Evolutionary conservation across 2,113 vertebrate species (phyloP).

Genomic region (Otus sunia): DNA sequence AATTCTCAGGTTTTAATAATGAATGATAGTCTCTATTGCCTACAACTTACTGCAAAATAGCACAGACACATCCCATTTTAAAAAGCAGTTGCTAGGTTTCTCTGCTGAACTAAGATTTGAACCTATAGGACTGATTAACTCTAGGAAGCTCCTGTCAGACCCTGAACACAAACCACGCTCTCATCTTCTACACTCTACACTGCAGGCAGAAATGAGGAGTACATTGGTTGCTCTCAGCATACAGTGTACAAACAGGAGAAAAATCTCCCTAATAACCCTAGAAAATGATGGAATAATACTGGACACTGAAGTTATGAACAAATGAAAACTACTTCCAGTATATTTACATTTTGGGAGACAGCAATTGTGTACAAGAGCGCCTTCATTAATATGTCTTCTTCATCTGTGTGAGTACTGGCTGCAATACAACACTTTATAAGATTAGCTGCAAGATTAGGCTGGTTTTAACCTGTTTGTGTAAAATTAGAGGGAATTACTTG

Average conservation of each 20-base stretch:
- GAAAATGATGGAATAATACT: neutral
- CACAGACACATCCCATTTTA: neutral
- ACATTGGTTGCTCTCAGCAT: neutral
- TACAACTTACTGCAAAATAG: neutral
- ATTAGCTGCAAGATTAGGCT: neutral
- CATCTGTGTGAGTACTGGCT: neutral
- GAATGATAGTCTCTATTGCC: neutral
- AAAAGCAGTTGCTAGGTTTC: neutral
- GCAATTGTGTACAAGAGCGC: neutral
- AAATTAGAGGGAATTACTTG: neutral
- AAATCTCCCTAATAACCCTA: neutral
- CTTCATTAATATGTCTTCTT: neutral
- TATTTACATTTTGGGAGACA: neutral
- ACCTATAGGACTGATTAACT: neutral
- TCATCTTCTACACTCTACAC: fast-evolving
- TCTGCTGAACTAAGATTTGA: neutral
- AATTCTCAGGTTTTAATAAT: neutral
- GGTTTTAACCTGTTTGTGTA: neutral
- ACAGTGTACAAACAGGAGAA: neutral
- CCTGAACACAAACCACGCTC: neutral
- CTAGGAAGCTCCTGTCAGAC: neutral
- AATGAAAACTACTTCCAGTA: neutral
- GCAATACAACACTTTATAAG: neutral
- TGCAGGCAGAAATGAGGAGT: neutral
- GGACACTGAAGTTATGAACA: neutral